These are phyloP conservation scores for Megalurothrips usitatus DNA, from an alignment of 2,888 invertebrate species.

Conservation along the genomic window DNA sequence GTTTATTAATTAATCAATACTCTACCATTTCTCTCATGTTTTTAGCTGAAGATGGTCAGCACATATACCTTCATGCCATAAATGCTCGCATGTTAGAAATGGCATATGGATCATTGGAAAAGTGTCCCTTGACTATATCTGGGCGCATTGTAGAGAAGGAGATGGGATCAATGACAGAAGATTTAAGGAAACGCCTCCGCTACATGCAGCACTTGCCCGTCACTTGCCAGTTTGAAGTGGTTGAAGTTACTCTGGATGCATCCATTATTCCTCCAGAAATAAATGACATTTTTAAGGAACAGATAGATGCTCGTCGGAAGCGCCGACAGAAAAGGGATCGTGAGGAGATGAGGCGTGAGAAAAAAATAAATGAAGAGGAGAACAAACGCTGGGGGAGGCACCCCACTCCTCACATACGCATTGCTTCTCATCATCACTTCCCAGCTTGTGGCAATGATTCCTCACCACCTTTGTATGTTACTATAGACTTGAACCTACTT, in stretches of 20 bases:
- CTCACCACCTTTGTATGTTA: conserved; percentile 31
- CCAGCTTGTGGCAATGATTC: conserved; percentile 47
- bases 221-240: conserved; percentile 84
- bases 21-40: conserved; percentile 45
- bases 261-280: conserved; percentile 67
- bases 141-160: conserved; percentile 86
- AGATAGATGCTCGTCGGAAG: conserved; percentile 66
- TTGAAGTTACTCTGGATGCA: conserved; percentile 74
- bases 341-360: conserved; percentile 75
- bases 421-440: conserved; percentile 61
- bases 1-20: too few relatives aligned
- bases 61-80: conserved; percentile 83
- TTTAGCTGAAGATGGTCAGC: conserved; percentile 83
- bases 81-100: conserved; percentile 85
- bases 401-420: conserved; percentile 56
- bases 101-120: conserved; percentile 75
- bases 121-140: conserved; percentile 66
- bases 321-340: conserved; percentile 65
- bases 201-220: conserved; percentile 84
- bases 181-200: conserved; percentile 66
- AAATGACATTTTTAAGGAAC: conserved; percentile 64
- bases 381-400: conserved; percentile 66
- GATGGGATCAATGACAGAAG: conserved; percentile 77
- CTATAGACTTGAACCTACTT: neutral
- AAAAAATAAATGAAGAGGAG: conserved; percentile 67